phyloP scores from a whole-genome alignment of 2,888 invertebrate genomes.

The Orthosia cruda region DNA sequence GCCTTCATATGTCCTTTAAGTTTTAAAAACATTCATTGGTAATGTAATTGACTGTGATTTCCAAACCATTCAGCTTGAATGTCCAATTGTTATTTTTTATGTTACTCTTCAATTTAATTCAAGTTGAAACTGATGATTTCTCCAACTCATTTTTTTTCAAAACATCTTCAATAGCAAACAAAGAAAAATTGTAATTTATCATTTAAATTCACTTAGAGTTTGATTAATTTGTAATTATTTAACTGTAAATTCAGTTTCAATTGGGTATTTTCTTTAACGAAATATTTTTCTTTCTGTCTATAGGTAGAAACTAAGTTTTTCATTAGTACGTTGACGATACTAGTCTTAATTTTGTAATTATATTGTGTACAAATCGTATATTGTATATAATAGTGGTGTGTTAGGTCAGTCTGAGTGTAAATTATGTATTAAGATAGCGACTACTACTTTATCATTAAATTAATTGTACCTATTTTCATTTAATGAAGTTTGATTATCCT shows the following conservation, averaged over 20 bases:
- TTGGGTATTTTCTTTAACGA: conserved; percentile 23
- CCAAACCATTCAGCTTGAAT: background rate
- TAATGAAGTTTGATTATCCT: conserved; percentile 74
- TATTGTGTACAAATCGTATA: conserved; percentile 77
- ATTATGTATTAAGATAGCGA: conserved; percentile 78
- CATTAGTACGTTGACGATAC: conserved; percentile 66
- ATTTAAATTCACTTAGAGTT: background rate
- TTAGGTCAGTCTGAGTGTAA: conserved; percentile 82
- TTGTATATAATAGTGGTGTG: conserved; percentile 73
- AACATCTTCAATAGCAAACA: background rate
- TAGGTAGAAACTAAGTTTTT: conserved; percentile 39
- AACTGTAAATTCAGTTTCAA: background rate
- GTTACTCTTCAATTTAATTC: background rate
- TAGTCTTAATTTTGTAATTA: conserved; percentile 72
- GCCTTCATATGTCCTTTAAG: background rate
- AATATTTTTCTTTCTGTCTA: conserved; percentile 24
- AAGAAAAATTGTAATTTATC: too few relatives aligned
- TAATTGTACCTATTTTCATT: conserved; percentile 89
- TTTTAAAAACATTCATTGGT: conserved; percentile 44
- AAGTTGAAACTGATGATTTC: background rate
- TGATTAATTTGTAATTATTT: background rate
- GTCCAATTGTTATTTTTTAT: background rate
- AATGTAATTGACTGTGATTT: conserved; percentile 53
- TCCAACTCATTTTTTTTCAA: background rate
- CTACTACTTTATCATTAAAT: conserved; percentile 87